Conservation (phyloP, 2,888 invertebrate species). For the Calephelis perditalis region DNA sequence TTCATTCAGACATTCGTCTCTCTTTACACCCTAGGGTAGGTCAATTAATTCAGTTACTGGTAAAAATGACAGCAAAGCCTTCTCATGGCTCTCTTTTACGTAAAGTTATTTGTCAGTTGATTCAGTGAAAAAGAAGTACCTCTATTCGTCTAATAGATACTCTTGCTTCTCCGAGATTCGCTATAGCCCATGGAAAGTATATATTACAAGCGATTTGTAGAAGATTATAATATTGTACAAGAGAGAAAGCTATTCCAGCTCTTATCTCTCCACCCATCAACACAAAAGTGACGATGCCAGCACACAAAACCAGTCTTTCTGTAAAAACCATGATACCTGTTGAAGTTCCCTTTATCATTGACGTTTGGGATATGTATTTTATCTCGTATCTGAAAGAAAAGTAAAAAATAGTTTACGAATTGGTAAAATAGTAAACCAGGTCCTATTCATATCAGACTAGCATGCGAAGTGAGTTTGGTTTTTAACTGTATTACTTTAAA, state of each 20-base stretch:
- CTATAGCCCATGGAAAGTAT: slow-evolving; percentile 79
- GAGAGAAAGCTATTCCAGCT: slow-evolving; percentile 84
- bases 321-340: slow-evolving; percentile 86
- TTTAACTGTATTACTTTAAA: neutral
- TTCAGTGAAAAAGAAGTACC: slow-evolving; percentile 43
- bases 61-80: too few species aligned
- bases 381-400: slow-evolving; percentile 80
- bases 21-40: too few species aligned
- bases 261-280: slow-evolving; percentile 78
- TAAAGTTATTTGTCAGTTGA: too few species aligned
- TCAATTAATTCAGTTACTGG: too few species aligned
- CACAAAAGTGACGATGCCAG: slow-evolving; percentile 86
- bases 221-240: slow-evolving; percentile 88
- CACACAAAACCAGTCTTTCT: slow-evolving; percentile 88
- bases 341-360: slow-evolving; percentile 81
- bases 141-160: slow-evolving; percentile 81
- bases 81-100: too few species aligned
- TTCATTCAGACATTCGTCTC: too few species aligned
- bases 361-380: slow-evolving; percentile 78
- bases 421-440: neutral
- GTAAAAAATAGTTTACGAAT: too few species aligned
- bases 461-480: neutral
- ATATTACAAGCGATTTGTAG: slow-evolving; percentile 83
- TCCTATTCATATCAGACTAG: too few species aligned
- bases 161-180: slow-evolving; percentile 79